Evolutionary conservation across 2,113 vertebrate species (phyloP).

Genomic region (Apeltes quadracus): DNA sequence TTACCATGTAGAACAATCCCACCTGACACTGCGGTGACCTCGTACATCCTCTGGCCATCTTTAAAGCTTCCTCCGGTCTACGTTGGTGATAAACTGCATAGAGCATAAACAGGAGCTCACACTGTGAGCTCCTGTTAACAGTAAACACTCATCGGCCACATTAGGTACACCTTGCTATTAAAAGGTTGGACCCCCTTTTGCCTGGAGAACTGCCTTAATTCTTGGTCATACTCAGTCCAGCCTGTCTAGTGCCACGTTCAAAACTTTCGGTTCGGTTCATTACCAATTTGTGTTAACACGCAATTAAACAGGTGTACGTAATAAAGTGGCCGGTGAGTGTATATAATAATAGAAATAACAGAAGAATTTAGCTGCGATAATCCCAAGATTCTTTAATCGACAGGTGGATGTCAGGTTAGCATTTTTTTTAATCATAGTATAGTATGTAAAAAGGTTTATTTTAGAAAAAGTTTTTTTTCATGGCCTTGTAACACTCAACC

Average conservation of each 20-base stretch:
- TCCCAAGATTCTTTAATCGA: neutral
- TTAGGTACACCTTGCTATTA: too few species aligned
- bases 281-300: too few species aligned
- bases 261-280: too few species aligned
- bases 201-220: too few species aligned
- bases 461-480: neutral
- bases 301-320: too few species aligned
- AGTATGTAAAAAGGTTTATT: neutral
- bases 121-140: slow-evolving; percentile 7
- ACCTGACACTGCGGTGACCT: slow-evolving; percentile 53
- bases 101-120: slow-evolving; percentile 18
- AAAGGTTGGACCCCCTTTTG: too few species aligned
- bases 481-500: neutral
- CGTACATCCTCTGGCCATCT: slow-evolving; percentile 36
- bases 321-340: too few species aligned
- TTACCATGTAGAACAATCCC: slow-evolving; percentile 37
- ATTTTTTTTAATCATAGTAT: neutral
- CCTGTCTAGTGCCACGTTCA: too few species aligned
- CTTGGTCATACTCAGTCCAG: too few species aligned
- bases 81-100: slow-evolving; percentile 3
- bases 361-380: neutral
- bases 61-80: slow-evolving; percentile 24
- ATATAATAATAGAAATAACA: too few species aligned
- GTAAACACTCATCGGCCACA: too few species aligned
- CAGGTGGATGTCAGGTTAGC: neutral